Conservation (phyloP, 1,140 invertebrate species). For the Lycorma delicatula region DNA sequence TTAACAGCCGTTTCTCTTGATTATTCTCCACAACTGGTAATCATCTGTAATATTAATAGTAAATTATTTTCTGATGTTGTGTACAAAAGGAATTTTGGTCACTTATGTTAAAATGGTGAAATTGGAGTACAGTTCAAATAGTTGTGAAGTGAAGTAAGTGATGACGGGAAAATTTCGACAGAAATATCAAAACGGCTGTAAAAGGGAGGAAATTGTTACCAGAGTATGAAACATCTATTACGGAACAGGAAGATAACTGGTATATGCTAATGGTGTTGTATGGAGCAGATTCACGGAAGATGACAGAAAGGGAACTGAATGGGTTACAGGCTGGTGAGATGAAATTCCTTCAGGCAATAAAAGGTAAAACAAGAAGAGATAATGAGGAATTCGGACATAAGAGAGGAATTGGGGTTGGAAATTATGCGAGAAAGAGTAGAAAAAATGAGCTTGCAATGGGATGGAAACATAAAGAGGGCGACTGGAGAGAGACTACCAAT, state of each 20-base stretch:
- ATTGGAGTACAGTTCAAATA: too few relatives aligned
- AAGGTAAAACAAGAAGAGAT: not conserved
- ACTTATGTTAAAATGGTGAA: too few relatives aligned
- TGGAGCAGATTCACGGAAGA: not conserved
- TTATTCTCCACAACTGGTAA: too few relatives aligned
- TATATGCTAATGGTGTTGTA: not conserved
- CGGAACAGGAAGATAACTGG: not conserved
- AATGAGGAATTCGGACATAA: not conserved
- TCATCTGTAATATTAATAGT: too few relatives aligned
- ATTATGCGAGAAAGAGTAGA: not conserved
- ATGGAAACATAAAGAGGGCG: not conserved
- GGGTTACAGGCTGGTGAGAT: not conserved
- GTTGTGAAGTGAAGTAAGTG: not conserved
- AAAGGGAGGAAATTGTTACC: not conserved
- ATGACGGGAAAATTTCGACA: not conserved
- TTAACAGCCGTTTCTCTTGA: too few relatives aligned
- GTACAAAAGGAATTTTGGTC: too few relatives aligned
- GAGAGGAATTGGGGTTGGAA: not conserved
- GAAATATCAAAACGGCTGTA: not conserved
- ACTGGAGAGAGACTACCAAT: not conserved
- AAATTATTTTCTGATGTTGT: too few relatives aligned
- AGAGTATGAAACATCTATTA: not conserved
- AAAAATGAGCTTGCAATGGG: not conserved
- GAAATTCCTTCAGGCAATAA: slow-evolving; percentile 1
- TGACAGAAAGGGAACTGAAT: not conserved